Evolutionary conservation across 2,797 vertebrate genomes (phyloP), one percentile per base, ranked within the genome.

Genomic region (Momotus momota): DNA sequence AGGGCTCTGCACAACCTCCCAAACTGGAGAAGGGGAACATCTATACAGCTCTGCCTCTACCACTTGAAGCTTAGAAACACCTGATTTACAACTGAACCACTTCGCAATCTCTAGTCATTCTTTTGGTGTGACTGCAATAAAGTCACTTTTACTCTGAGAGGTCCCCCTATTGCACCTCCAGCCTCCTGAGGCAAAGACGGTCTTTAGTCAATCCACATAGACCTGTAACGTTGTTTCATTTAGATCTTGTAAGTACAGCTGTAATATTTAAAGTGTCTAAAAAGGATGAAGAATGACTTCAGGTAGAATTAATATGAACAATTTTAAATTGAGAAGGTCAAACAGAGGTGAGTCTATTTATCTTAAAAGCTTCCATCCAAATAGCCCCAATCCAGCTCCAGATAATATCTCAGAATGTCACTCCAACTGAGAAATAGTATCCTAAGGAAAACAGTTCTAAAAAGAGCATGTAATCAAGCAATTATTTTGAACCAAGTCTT

Each of bases 341-440:
- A 79, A 79, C 35, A 86, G 94, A 97, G 90, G 86, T 57, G 52
- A 84, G 35, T 10, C 69, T 94, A 29, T 81, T 90, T 86, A 84
- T 93, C 88, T 90, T 73, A n/a, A 88, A 92, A 90, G 62, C 41
- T 73, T 69, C 38, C 51, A 70, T 64, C n/a, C 58, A 86, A 94
- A 90, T 7, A 96, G 83, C 62, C 86, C 55, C 18, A 84, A 73
- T 73, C 66, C 73, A 86, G 40, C 60, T 57, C 51, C 48, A 93
- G 90, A 88, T 84, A 92, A 3, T 18, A 95, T 87, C 78, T 93
- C 70, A 11, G 26, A 81, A 83, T 4, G 23, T 57, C 86, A 84
- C n/a, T 92, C 67, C 67, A 90, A 14, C 48, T 18, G 35, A 90
- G 78, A 79, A 89, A 84, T 8, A 84, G 55, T 52, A 94, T 62